Percentiles rank a stretch among this genome's conserved stretches.
Evolutionary conservation across 2,888 invertebrate species (phyloP).

Genomic region (Drymonia ruficornis): DNA sequence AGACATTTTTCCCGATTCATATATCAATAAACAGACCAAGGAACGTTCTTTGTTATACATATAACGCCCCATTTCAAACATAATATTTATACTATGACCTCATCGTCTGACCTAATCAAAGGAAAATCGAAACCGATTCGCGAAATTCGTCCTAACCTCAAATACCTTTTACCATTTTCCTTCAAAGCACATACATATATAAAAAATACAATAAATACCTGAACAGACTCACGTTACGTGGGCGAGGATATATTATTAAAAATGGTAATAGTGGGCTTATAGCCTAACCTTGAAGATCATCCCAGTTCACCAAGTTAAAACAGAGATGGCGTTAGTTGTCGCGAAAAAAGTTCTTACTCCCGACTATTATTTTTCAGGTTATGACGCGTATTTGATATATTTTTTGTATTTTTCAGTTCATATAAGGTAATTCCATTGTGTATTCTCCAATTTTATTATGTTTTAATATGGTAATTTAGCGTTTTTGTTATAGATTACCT

Average conservation of each 20-base stretch:
- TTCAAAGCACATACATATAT: background rate
- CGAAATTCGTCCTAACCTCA: background rate
- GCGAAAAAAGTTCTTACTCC: conserved; percentile 39
- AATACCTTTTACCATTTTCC: background rate
- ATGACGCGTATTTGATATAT: conserved; percentile 26
- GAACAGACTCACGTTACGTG: conserved; percentile 1
- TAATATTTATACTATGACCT: background rate
- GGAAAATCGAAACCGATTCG: background rate
- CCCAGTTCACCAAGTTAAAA: conserved; percentile 64
- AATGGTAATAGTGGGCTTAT: conserved; percentile 35
- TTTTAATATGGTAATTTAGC: background rate
- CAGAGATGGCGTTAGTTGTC: conserved; percentile 67
- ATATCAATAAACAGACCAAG: no score
- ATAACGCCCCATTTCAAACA: background rate
- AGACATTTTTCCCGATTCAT: no score
- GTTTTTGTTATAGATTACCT: background rate
- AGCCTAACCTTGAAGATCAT: conserved; percentile 41
- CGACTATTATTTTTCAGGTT: conserved; percentile 44
- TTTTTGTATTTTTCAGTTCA: conserved; percentile 15
- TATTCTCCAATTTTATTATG: background rate
- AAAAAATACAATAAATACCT: background rate
- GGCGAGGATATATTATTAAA: conserved; percentile 8
- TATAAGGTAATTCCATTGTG: conserved; percentile 15
- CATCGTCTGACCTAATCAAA: background rate
- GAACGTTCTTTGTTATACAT: background rate